Evolutionary conservation across 2,888 invertebrate genomes (phyloP).

Genomic region (Dicycla oo): DNA sequence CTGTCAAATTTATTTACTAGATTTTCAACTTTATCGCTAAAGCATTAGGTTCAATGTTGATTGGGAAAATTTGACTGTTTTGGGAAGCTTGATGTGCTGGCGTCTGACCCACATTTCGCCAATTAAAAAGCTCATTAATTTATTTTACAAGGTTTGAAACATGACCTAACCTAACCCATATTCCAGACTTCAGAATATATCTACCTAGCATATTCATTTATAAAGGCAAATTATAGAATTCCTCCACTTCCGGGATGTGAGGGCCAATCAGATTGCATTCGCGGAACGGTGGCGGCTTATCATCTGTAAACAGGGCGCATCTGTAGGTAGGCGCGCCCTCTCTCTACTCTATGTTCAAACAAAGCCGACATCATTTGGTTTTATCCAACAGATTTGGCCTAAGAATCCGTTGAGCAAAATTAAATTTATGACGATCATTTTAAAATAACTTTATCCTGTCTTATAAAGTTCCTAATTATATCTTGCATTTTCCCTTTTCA

Average conservation of each 20-base stretch:
- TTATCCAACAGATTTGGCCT: neutral
- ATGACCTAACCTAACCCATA: constrained; percentile 21
- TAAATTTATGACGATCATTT: neutral
- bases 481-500: constrained; percentile 3
- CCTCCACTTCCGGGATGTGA: constrained; percentile 75
- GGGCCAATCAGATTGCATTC: constrained; percentile 77
- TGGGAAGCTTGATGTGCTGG: too few relatives aligned
- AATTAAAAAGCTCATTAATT: neutral
- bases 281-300: constrained; percentile 78
- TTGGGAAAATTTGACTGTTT: too few relatives aligned
- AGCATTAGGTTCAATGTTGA: too few relatives aligned
- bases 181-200: neutral
- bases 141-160: neutral
- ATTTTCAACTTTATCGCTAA: too few relatives aligned
- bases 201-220: constrained; percentile 18
- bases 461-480: neutral
- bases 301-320: constrained; percentile 73
- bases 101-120: too few relatives aligned
- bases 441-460: neutral
- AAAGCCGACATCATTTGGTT: constrained; percentile 21
- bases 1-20: too few relatives aligned
- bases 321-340: constrained; percentile 69
- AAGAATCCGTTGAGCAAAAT: neutral
- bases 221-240: constrained; percentile 55
- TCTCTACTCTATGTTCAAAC: constrained; percentile 41